phyloP scores from a whole-genome alignment of 2,888 invertebrate species.

The Agonopterix alstromeriana region DNA sequence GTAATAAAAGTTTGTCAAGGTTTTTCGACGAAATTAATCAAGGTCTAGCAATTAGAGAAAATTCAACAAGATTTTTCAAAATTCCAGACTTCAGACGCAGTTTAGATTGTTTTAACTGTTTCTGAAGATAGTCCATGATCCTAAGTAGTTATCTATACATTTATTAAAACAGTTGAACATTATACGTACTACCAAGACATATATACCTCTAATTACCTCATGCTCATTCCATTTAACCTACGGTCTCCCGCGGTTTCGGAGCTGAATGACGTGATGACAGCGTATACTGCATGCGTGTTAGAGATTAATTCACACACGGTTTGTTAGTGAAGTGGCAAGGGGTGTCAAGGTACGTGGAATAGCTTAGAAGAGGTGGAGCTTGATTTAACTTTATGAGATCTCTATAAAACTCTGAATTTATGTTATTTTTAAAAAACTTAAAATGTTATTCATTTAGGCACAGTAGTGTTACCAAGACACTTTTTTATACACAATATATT shows the following conservation, averaged over 20 bases:
- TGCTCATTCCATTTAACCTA: slow-evolving; percentile 7
- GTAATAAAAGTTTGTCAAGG: background rate
- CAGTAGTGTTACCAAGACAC: no score
- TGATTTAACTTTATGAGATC: no score
- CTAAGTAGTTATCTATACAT: background rate
- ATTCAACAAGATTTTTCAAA: no score
- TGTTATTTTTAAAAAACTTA: no score
- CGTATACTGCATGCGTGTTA: slow-evolving; percentile 6
- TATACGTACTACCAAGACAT: background rate
- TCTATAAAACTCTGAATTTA: no score
- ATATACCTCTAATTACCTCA: slow-evolving; percentile 3
- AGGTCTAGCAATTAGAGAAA: no score
- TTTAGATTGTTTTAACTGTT: no score
- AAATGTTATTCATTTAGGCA: no score
- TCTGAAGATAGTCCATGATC: background rate
- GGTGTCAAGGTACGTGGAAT: background rate
- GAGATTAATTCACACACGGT: slow-evolving; percentile 6
- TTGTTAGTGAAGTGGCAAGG: slow-evolving; percentile 8
- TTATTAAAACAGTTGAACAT: background rate
- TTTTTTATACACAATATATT: no score
- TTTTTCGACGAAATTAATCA: background rate
- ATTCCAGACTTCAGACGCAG: no score
- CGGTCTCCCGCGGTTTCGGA: background rate
- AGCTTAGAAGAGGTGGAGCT: no score
- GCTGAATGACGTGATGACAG: slow-evolving; percentile 11